Evolutionary conservation across 2,888 invertebrate genomes (phyloP).

Genomic region (Eupithecia centaureata): DNA sequence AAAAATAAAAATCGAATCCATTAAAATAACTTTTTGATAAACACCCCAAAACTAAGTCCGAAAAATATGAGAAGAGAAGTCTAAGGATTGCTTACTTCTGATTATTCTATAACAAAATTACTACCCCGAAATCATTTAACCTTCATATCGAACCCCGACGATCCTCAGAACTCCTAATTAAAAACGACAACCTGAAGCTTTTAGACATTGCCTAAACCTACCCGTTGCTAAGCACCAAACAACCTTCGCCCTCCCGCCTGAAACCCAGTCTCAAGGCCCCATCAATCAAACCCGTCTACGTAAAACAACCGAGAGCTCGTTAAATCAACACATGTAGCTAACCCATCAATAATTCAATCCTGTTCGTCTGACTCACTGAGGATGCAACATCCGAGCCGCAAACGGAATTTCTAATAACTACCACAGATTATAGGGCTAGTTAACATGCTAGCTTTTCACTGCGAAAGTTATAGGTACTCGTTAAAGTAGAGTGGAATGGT

Average conservation of each 20-base stretch:
- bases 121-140: background rate
- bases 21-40: background rate
- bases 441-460: background rate
- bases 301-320: constrained; percentile 5
- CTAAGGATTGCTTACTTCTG: background rate
- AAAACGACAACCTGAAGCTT: constrained; percentile 4
- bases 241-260: constrained; percentile 4
- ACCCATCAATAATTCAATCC: constrained; percentile 27
- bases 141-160: background rate
- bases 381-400: constrained; percentile 42
- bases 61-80: background rate
- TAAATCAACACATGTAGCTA: constrained; percentile 26
- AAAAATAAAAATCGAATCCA: background rate
- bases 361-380: constrained; percentile 40
- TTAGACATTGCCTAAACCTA: background rate
- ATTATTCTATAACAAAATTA: background rate
- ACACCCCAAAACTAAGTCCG: background rate
- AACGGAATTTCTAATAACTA: constrained; percentile 36
- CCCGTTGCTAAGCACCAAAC: constrained; percentile 7
- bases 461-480: background rate
- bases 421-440: constrained; percentile 5
- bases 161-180: background rate
- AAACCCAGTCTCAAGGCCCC: constrained; percentile 5
- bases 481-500: background rate
- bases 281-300: constrained; percentile 6